Evolutionary conservation across 2,888 invertebrate genomes (phyloP).

Genomic region (Geophilus truncorum): DNA sequence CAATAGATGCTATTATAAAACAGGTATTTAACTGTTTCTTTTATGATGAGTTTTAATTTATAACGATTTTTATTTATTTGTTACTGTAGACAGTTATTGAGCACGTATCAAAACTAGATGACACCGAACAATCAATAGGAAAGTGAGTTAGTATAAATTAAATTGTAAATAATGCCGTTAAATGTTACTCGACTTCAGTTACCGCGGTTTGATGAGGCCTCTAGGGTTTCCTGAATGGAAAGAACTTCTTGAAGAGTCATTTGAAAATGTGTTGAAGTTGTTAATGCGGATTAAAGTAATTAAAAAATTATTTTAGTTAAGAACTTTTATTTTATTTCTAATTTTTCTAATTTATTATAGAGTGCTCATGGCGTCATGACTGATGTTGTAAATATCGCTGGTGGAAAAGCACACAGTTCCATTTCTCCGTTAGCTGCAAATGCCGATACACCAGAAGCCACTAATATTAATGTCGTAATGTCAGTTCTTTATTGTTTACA

Average conservation of each 20-base stretch:
- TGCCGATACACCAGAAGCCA: constrained; percentile 39
- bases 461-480: constrained; percentile 45
- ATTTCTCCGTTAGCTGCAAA: not conserved
- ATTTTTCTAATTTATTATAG: constrained; percentile 46
- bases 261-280: constrained; percentile 61
- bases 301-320: not conserved
- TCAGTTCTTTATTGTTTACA: constrained; percentile 39
- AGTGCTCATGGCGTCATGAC: constrained; percentile 69
- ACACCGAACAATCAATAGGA: constrained; percentile 42
- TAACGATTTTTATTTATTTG: too few species aligned
- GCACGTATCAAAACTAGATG: constrained; percentile 48
- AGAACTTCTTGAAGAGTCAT: constrained; percentile 61
- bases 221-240: constrained; percentile 66
- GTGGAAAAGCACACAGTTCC: constrained; percentile 52
- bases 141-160: constrained; percentile 35
- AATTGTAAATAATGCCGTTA: not conserved
- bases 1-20: constrained; percentile 81
- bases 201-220: constrained; percentile 59
- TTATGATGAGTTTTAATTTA: too few species aligned
- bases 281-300: constrained; percentile 64
- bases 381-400: constrained; percentile 65
- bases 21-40: constrained; percentile 64
- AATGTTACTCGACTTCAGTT: too few species aligned
- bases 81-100: constrained; percentile 48
- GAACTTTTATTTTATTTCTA: not conserved